A percentile compares a stretch with the other conserved stretches of the same genome.
phyloP scores from a whole-genome alignment of 2,797 vertebrate species.

The Mionectes olivaceus region DNA sequence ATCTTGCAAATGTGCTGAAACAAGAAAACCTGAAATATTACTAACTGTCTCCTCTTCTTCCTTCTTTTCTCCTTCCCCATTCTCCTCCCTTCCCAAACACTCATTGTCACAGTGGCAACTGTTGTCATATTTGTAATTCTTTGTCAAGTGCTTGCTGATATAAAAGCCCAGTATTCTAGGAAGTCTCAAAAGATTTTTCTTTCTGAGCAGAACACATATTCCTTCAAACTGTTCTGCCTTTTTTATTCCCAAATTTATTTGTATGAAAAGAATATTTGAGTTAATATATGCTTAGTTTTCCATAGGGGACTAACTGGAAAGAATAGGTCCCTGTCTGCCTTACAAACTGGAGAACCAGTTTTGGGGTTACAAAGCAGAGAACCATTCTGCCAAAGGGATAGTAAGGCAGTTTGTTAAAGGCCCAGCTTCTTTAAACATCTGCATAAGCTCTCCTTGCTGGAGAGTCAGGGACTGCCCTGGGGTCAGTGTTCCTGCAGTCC shows the following conservation, averaged over 20 bases:
- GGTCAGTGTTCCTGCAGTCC: background rate
- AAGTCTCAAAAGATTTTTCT: background rate
- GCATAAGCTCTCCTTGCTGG: background rate
- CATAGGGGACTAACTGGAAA: background rate
- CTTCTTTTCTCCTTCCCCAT: slow-evolving; percentile 12
- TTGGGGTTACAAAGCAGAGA: background rate
- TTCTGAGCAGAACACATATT: background rate
- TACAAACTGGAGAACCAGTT: background rate
- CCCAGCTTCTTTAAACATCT: background rate
- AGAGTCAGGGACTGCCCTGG: background rate
- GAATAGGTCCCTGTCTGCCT: background rate
- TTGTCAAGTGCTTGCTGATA: background rate
- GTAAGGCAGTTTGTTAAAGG: background rate
- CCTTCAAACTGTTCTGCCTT: background rate
- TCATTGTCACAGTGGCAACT: slow-evolving; percentile 12
- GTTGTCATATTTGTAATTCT: background rate
- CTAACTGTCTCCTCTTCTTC: slow-evolving; percentile 39
- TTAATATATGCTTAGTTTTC: background rate
- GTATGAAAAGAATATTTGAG: background rate
- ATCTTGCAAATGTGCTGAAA: background rate
- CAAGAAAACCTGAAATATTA: slow-evolving; percentile 12
- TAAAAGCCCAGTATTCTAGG: background rate
- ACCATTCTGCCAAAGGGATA: background rate
- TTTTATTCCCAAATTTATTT: background rate
- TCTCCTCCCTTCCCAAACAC: slow-evolving; percentile 24